Base-by-base conservation (phyloP, 2,113 vertebrate genomes). In the Balaenoptera acutorostrata region DNA sequence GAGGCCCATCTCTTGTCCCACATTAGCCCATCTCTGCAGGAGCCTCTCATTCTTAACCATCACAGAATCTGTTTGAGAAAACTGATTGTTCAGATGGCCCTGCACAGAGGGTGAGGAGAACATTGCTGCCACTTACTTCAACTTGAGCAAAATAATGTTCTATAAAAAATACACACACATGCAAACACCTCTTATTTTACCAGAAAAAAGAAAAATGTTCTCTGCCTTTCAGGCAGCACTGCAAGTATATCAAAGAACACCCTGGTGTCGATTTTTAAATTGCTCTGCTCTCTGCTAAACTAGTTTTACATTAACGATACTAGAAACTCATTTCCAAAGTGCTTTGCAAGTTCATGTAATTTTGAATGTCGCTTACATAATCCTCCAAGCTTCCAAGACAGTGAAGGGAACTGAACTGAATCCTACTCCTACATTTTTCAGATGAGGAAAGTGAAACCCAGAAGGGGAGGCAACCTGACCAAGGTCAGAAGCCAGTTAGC, bases 211-310 rank as follows among this genome's bases (percentile, higher is more conserved):
- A 87, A 36, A 20, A 18, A 25, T 92, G 25, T 88, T 25, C 77
- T 93, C 57, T 96, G 81, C 71, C 69, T 97, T 72, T 96, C 21
- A 41, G 69, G 49, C 64, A 75, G 69, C 33, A 41, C 74, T 88
- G n/a, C 74, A 90, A 75, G 63, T 92, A 57, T 66, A 78, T 92
- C 66, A 94, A 63, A 96, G 86, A 84, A 92, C 68, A 87, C n/a
- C 8, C 39, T 87, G 31, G 81, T 36, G 80, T 49, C 2, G 0
- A 15, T 84, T 89, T 96, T 85, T 49, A 87, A 93, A 95, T 78
- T 63, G 20, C 29, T 52, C 23, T 81, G 49, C 61, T 92, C 57
- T 72, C 14, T 57, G 74, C 80, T 85, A 71, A 64, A 61, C 63
- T 46, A 64, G 41, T 80, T 46, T 74, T 75, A 13, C n/a, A 49